Conservation (phyloP, 2,888 invertebrate genomes). For the Brachyptera risi region DNA sequence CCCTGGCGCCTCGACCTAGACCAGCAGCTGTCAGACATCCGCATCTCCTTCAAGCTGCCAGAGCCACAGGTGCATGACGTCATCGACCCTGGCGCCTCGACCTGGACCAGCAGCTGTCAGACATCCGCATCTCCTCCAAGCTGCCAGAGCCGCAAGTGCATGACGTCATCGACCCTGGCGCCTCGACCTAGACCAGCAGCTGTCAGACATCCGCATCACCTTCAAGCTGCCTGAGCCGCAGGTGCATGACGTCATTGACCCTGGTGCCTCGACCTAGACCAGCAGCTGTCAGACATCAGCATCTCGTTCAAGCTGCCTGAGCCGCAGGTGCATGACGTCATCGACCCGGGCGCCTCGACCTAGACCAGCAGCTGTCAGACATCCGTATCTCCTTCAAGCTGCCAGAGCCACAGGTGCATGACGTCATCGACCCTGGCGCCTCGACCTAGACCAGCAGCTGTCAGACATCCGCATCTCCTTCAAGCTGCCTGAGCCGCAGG, state of each 20-base stretch:
- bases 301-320: conserved; percentile 35
- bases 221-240: conserved; percentile 35
- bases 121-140: conserved; percentile 50
- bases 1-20: conserved; percentile 45
- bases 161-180: not conserved
- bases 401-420: conserved; percentile 31
- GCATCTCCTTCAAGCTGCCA: conserved; percentile 34
- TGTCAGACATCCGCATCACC: conserved; percentile 60
- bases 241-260: not conserved
- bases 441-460: conserved; percentile 60
- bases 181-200: conserved; percentile 58
- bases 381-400: conserved; percentile 47
- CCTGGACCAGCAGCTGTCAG: conserved; percentile 68
- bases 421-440: not conserved
- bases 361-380: conserved; percentile 71
- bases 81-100: not conserved
- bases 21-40: conserved; percentile 72
- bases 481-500: conserved; percentile 34
- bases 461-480: conserved; percentile 58
- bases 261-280: conserved; percentile 49
- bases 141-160: conserved; percentile 33
- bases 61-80: conserved; percentile 23
- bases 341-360: not conserved
- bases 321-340: conserved; percentile 20
- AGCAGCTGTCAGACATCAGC: conserved; percentile 69